Conservation (phyloP, 37 sponge, comb jelly and placozoan genomes). For the Cliona cf. orientalis region DNA sequence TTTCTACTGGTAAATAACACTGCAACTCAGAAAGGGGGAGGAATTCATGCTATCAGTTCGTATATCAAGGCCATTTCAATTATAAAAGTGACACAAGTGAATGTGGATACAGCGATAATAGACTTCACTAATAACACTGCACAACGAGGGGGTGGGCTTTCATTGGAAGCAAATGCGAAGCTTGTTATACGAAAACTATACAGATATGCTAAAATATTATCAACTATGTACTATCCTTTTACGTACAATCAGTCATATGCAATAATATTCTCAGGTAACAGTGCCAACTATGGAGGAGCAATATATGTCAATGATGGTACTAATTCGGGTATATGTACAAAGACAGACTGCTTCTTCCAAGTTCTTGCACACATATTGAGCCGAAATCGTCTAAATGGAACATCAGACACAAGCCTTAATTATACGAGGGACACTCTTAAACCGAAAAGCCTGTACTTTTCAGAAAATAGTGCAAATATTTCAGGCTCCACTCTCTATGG, state of each 20-base stretch:
- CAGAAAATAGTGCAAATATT: background rate
- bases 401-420: no score
- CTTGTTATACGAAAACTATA: no score
- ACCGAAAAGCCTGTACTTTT: background rate
- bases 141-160: background rate
- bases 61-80: no score
- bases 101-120: no score
- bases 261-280: background rate
- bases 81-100: no score
- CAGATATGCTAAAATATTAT: no score
- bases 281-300: background rate
- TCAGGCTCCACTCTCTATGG: background rate
- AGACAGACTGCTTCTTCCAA: background rate
- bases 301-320: background rate
- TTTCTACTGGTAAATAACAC: background rate
- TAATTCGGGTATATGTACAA: background rate
- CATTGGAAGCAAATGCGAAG: background rate
- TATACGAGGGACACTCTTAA: background rate
- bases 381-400: no score
- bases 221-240: no score
- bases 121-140: no score
- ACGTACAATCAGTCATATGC: no score
- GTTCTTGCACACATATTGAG: background rate
- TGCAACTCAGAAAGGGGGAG: background rate
- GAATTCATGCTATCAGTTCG: background rate